Evolutionary conservation across 2,888 invertebrate species (phyloP), one percentile per base, ranked within the genome.

Genomic region (Taphrorychus bicolor): DNA sequence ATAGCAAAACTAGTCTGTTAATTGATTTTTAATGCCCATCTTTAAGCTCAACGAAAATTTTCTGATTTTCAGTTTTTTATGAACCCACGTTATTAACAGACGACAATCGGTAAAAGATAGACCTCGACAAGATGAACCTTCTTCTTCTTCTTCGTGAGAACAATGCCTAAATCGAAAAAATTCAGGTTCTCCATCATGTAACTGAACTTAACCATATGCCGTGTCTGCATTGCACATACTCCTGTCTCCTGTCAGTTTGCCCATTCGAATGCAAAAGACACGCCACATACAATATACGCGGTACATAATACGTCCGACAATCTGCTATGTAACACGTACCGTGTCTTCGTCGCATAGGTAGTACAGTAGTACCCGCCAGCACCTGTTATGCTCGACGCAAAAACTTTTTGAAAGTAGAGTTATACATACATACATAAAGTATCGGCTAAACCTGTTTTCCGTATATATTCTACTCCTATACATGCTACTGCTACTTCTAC

Each of bases 371-470:
- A 60, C 32, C 45, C 56, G 48, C 52, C 57, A 56, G 70, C 70
- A 70, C 70, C 70, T 70, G 70, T 70, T 69, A 66, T 66, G 54
- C 51, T 58, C 62, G 24, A 66, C 66, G 70, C 70, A 58, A 70
- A 70, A 70, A 58, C 51, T 66, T 70, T 70, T 70, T 63, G 70
- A 70, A 70, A 70, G 70, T 66, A 70, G 70, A 70, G n/a, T n/a
- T n/a, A n/a, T n/a, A n/a, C 62, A 70, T 63, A 68, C 58, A 59
- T 65, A 61, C 66, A 58, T 70, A 70, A 66, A 66, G 59, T 70
- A 70, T 70, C 62, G 66, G 49, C 45, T 23, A 70, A 70, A 70
- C 70, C 70, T 70, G 70, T 70, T 70, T 70, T 66, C 70, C 51
- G 70, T 63, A 66, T 70, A 70, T 62, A 66, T 70, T 59, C 45